Conservation (phyloP, 2,113 vertebrate species). For the Lasiurus cinereus region DNA sequence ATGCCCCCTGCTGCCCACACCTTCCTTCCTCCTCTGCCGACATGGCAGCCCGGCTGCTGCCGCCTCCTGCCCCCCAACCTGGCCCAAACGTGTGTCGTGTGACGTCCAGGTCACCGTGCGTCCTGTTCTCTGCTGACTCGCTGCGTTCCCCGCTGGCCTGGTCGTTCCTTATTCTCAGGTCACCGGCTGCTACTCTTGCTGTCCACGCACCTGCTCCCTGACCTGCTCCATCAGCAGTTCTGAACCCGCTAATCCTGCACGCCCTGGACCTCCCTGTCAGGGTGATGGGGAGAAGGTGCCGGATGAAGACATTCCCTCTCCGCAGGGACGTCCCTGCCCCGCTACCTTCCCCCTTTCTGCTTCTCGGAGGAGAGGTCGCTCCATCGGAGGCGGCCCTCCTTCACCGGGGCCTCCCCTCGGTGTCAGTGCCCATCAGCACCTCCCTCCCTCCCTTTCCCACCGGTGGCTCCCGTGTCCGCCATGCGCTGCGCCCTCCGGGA, state of each 20-base stretch:
- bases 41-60: too few relatives aligned
- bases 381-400: too few relatives aligned
- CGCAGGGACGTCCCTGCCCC: too few relatives aligned
- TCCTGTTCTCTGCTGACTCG: rapidly evolving
- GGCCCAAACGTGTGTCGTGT: background rate
- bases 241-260: background rate
- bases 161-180: background rate
- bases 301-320: too few relatives aligned
- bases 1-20: background rate
- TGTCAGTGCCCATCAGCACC: too few relatives aligned
- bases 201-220: too few relatives aligned
- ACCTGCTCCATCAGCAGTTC: background rate
- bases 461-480: too few relatives aligned
- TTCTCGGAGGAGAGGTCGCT: too few relatives aligned
- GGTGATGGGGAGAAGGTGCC: background rate
- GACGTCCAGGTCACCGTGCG: background rate
- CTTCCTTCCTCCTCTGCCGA: background rate
- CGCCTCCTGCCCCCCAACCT: rapidly evolving
- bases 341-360: too few relatives aligned
- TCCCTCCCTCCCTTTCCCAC: too few relatives aligned
- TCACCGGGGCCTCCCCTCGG: too few relatives aligned
- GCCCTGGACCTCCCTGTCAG: rapidly evolving
- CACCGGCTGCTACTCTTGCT: background rate
- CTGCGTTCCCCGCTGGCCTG: background rate
- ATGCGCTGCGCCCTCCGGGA: too few relatives aligned